Evolutionary conservation across 2,888 invertebrate species (phyloP), one percentile per base, ranked within the genome.

Genomic region (Dryocosmus kuriphilus): DNA sequence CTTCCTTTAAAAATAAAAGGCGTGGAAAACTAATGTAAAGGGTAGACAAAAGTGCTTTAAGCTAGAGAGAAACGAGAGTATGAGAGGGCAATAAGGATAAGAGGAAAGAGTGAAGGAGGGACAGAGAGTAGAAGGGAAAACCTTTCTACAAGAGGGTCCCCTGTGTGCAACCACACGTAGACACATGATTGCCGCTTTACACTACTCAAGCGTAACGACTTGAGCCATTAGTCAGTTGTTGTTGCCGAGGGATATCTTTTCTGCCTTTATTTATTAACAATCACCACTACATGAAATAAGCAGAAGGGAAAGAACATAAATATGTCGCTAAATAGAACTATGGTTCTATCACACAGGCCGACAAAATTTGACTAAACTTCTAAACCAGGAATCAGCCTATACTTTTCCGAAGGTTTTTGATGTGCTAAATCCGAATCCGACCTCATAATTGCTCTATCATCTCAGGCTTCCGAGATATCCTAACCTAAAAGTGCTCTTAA

Each of bases 141-240:
- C 63, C 63, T 63, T 63, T 63, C 63, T 63, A 11, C 63, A 32
- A 63, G 67, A 27, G 67, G 67, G 67, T 67, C 67, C 67, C 46
- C 27, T 46, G 67, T 46, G 67, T 67, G 30, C 46, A 46, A 67
- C 65, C 67, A 67, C 41, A 67, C 27, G 60, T 60, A 27, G 60
- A 27, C 27, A 67, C 24, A 41, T 41, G 46, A 67, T 60, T 60
- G 60, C 60, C 27, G 27, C 67, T 41, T 67, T 67, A 67, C 67
- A 41, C 67, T 41, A 46, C 67, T 67, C 67, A 67, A 46, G 67
- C 24, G 65, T 41, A 65, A 65, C 65, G 65, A 65, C 65, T 46
- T 24, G 16, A 46, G 30, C 67, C 67, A 67, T 67, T 67, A 67
- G 67, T 67, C 67, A 67, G 67, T 67, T 67, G 7, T 41, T 38